Conservation (phyloP, 1,140 invertebrate genomes). For the Trinorchestia longiramus region DNA sequence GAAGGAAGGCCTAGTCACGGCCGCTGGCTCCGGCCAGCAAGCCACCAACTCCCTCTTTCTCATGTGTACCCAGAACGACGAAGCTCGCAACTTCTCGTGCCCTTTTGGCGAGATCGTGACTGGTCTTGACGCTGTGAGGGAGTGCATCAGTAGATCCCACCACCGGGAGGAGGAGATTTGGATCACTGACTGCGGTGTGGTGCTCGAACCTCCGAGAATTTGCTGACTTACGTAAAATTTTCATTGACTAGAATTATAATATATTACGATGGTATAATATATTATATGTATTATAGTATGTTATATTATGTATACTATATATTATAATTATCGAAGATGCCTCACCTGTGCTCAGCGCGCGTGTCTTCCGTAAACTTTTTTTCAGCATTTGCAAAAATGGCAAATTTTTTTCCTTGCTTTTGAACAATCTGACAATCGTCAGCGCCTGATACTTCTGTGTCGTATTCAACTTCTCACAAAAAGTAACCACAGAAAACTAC, state of each 20-base stretch:
- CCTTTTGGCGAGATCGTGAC: constrained; percentile 60
- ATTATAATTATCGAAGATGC: too few relatives aligned
- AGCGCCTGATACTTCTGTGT: too few relatives aligned
- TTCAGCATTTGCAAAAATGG: too few relatives aligned
- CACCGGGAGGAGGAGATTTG: constrained; percentile 59
- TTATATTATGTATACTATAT: too few relatives aligned
- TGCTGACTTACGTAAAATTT: constrained; percentile 10
- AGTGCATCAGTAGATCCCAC: constrained; percentile 57
- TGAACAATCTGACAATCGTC: too few relatives aligned
- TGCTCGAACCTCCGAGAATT: constrained; percentile 61
- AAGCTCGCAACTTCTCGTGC: constrained; percentile 61
- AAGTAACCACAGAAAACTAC: too few relatives aligned
- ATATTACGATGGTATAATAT: too few relatives aligned
- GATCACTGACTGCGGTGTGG: constrained; percentile 63
- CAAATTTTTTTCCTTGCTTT: too few relatives aligned
- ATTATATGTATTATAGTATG: too few relatives aligned
- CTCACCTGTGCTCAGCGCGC: too few relatives aligned
- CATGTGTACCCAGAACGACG: constrained; percentile 63
- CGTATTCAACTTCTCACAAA: too few relatives aligned
- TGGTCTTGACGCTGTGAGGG: constrained; percentile 59
- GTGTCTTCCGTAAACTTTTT: neutral
- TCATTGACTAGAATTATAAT: neutral
- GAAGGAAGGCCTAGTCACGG: constrained; percentile 62
- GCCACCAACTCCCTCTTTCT: constrained; percentile 62
- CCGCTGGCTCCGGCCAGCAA: constrained; percentile 55